Conservation (phyloP, 2,888 invertebrate species). For the Phrixothrix hirtus region DNA sequence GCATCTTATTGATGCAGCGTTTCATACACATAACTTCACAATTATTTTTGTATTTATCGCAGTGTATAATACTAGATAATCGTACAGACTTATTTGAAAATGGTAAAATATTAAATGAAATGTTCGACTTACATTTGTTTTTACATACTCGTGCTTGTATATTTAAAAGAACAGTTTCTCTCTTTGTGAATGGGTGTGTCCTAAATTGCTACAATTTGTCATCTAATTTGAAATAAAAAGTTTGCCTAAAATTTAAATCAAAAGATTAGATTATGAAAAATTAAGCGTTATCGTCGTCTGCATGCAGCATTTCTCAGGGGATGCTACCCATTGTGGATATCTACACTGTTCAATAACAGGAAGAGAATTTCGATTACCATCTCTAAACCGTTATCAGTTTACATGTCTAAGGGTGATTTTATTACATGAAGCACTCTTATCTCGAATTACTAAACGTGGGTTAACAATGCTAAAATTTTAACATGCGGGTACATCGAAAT, state of each 20-base stretch:
- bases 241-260: no score
- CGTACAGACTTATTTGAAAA: background rate
- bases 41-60: background rate
- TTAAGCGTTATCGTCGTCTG: no score
- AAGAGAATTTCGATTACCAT: slow-evolving; percentile 4
- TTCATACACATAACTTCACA: slow-evolving; percentile 10
- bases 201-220: no score
- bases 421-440: slow-evolving; percentile 18
- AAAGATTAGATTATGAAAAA: no score
- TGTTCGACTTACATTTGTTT: background rate
- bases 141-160: background rate
- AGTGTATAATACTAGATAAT: background rate
- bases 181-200: background rate
- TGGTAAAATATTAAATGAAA: background rate
- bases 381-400: background rate
- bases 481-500: slow-evolving; percentile 17
- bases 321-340: background rate
- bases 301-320: no score
- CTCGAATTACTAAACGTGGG: slow-evolving; percentile 18
- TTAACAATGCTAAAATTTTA: slow-evolving; percentile 10
- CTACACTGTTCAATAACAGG: background rate
- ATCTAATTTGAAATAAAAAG: background rate
- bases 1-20: slow-evolving; percentile 24
- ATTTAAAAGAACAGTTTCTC: background rate
- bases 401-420: slow-evolving; percentile 5